Percentiles rank a stretch among this genome's conserved stretches.
Evolutionary conservation across 2,113 vertebrate genomes (phyloP).

Genomic region (Anseranas semipalmata): DNA sequence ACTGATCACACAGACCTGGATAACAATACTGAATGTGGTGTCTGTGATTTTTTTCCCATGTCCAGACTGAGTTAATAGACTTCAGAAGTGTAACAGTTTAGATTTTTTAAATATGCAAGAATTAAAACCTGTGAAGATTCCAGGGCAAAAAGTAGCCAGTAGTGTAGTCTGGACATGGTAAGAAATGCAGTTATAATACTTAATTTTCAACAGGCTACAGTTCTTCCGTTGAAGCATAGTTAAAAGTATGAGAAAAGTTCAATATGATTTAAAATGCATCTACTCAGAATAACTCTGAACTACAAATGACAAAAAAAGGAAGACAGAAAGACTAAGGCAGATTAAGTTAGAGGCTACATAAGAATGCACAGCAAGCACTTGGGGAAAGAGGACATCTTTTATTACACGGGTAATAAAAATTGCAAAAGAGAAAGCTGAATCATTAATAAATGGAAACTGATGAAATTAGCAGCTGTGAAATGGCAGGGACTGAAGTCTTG

Average conservation of each 20-base stretch:
- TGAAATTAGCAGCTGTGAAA: background rate
- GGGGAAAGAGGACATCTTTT: background rate
- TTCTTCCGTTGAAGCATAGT: background rate
- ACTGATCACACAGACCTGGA: background rate
- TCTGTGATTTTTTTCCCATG: background rate
- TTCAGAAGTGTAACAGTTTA: background rate
- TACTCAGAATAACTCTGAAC: background rate
- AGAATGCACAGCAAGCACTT: background rate
- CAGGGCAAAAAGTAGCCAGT: background rate
- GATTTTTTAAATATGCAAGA: background rate
- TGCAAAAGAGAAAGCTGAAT: background rate
- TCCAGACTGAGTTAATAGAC: background rate
- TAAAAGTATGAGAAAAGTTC: background rate
- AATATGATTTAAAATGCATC: background rate
- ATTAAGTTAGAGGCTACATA: background rate
- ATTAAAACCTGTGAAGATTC: background rate
- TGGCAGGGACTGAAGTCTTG: background rate
- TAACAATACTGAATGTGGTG: background rate
- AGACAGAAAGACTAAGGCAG: background rate
- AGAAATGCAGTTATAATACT: background rate
- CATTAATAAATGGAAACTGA: background rate
- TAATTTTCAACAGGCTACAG: background rate
- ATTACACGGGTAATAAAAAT: background rate
- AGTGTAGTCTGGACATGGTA: background rate
- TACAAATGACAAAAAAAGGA: background rate